Evolutionary conservation across 2,113 vertebrate species (phyloP), one percentile per base, ranked within the genome.

Genomic region (Speoplatyrhinus poulsoni): DNA sequence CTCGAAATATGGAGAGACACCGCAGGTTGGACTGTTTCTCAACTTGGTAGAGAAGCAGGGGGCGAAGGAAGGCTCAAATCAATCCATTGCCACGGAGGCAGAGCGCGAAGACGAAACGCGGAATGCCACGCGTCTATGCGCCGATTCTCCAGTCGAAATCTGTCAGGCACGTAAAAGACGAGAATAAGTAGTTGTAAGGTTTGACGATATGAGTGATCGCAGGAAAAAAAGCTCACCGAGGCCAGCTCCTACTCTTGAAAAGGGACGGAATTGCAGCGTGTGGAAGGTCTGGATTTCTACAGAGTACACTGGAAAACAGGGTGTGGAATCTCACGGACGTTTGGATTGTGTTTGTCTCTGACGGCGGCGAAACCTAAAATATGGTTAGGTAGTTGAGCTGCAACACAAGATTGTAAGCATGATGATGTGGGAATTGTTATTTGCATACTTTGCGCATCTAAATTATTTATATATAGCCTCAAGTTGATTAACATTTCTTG

Each of bases 251-350:
- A 88, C 83, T 82, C 81, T 65, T 81, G 69, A 80, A 83, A 76
- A 59, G 80, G 81, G 85, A 86, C 85, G 87, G 83, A 76, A 85
- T 75, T 87, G 90, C 82, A 67, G 84, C 81, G 88, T 78, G 88
- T 79, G 72, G 84, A 88, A 84, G 88, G 88, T 86, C 88, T 85
- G 90, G 90, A 90, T 87, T 85, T 87, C 67, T 46, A 60, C 33
- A 17, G 46, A 86, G 90, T 86, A 77, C 86, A 75, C 73, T 75
- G 91, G 86, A 93, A 94, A 90, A 90, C 90, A 81, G 70, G 92
- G 86, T 46, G 82, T 79, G 92, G 92, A 94, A 10, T 62, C 33
- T 0, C 32, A 9, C 61, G 60, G 77, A 48, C 16, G 69, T 74
- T 60, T 41, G 91, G 87, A 90, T 82, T 86, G 55, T 26, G 82